Base-by-base conservation (phyloP, 2,113 vertebrate genomes). In the Atrichornis clamosus region DNA sequence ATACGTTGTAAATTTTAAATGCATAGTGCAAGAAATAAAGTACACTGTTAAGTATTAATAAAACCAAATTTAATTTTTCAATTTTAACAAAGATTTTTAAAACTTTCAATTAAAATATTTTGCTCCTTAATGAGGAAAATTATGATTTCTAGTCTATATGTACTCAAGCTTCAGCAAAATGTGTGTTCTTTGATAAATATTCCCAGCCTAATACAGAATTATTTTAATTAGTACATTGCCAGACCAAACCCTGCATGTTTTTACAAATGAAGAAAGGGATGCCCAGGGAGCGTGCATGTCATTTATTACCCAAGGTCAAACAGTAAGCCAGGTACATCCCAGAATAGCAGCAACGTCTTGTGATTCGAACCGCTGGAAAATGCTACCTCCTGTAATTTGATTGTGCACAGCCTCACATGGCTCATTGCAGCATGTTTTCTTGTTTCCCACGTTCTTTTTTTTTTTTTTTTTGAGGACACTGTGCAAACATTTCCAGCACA, bases 301-400 rank as follows among this genome's bases (percentile, higher is more conserved):
- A 30, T 90, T 90, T 96, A 42, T 93, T 94, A 78, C 64, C 52
- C 95, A 96, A 97, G 95, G 96, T 96, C 95, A 94, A 84, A 89
- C 9, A 5, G 68, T 86, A 90, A 93, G 79, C 77, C 90, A 96
- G 88, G 92, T 95, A 81, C 76, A 52, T 90, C 95, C 93, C 80
- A 90, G 90, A 97, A 96, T 96, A 96, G 96, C 81, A 96, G 58
- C 88, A 78, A 69, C 3, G 24, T 95, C 95, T 96, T 96, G 93
- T 97, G 93, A 96, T 90, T 92, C 1, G 2, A 92, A 92, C 82
- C 15, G 13, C 85, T 87, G 83, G 79, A 95, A 96, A 96, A 89
- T 35, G 83, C 93, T 94, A 73, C 92, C 92, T 97, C 90, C 86
- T 94, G 90, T 96, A 96, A 95, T 93, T 93, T 96, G 92, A 94